These are phyloP conservation scores for Eriocheir sinensis DNA, from an alignment of 1,140 invertebrate genomes.

Conservation along the genomic window DNA sequence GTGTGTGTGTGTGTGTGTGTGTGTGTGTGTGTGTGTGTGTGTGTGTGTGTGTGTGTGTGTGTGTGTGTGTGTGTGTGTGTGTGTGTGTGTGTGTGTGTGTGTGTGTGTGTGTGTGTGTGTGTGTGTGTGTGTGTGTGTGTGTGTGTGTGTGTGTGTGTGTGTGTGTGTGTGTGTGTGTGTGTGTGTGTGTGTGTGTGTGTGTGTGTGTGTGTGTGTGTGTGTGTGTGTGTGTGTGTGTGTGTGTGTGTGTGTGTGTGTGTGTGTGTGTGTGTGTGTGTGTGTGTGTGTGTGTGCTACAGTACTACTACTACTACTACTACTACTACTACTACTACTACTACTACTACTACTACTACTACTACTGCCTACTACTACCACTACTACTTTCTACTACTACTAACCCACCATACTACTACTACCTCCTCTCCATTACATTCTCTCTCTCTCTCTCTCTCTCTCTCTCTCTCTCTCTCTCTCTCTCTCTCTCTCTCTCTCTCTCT, in stretches of 20 bases:
- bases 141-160: constrained; percentile 52
- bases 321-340: constrained; percentile 39
- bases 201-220: constrained; percentile 49
- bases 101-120: constrained; percentile 41
- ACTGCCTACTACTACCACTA: not conserved
- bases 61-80: constrained; percentile 49
- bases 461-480: no score
- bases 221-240: constrained; percentile 52
- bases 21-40: constrained; percentile 52
- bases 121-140: constrained; percentile 52
- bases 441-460: no score
- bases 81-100: constrained; percentile 36
- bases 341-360: constrained; percentile 36
- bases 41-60: constrained; percentile 52
- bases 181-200: constrained; percentile 15
- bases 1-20: constrained; percentile 34
- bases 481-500: constrained; percentile 12
- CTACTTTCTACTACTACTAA: no score
- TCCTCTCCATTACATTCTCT: not conserved
- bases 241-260: constrained; percentile 49
- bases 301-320: not conserved
- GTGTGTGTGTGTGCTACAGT: constrained; percentile 31
- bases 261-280: constrained; percentile 52
- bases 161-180: constrained; percentile 49
- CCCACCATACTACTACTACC: not conserved